Evolutionary conservation across 2,888 invertebrate species (phyloP), one percentile per base, ranked within the genome.

Genomic region (Lepidochrysops patricia): DNA sequence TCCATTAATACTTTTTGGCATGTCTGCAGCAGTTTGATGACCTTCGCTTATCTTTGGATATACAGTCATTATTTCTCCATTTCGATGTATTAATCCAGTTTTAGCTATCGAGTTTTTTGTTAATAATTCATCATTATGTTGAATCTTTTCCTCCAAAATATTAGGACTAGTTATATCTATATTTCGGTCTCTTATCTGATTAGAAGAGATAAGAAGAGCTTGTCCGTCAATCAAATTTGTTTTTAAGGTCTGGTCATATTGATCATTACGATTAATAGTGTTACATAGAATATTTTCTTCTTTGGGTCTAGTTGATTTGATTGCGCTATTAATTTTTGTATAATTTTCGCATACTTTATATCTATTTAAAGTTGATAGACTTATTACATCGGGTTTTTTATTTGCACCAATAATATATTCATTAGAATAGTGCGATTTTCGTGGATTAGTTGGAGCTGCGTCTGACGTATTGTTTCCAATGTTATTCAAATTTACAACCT

Each of bases 401-500:
- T 43, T 23, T 43, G 19, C 43, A 43, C 7, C 1, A 9, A 9
- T 19, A 43, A 9, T 19, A 43, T 43, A 9, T 43, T 43, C 19
- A 1, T 43, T 43, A 13, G 43, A 19, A 43, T 3, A 15, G 13
- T 43, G 15, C 7, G 43, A 43, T 19, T 43, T 19, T 43, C 7
- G n/a, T 27, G 15, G n/a, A 26, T 7, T 52, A 13, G 3, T 52
- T 27, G 6, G 23, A 27, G 48, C 43, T 1, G 29, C 61, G 50
- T 72, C 52, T 37, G 71, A 67, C 13, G 72, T 67, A 37, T 77
- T 68, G 63, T 70, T 77, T 29, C 74, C 76, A 64, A 80, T 73
- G 19, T 80, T 71, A 23, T 75, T 57, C 1, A 80, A 75, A 54
- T 68, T 77, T 1, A 76, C 66, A 27, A 72, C 66, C 6, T 83